Evolutionary conservation across 2,113 vertebrate species (phyloP), one percentile per base, ranked within the genome.

Genomic region (Trinectes maculatus): DNA sequence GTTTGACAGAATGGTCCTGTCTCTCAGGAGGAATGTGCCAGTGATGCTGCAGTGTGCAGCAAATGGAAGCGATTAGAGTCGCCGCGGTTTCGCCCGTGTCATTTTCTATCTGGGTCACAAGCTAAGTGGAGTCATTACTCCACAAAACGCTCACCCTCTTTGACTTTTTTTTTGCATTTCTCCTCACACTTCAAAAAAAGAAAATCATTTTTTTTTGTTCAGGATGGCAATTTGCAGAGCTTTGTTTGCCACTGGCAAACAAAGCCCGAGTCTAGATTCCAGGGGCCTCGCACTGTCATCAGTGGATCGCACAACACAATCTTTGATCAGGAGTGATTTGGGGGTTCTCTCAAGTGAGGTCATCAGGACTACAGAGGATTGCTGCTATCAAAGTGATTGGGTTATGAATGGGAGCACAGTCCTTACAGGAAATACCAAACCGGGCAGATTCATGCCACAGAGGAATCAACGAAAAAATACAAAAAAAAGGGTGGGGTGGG

Each of bases 391-490:
- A 91, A 92, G 89, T 80, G 69, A 89, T 80, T 59, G 69, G 21
- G 29, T 37, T 58, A 92, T 92, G 87, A 93, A 93, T 90, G 76
- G 85, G 18, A 59, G 59, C 58, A 61, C 78, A 90, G 87, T 92
- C 76, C 87, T 79, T 34, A 61, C 83, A 90, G 89, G 89, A 93
- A 91, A 91, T 93, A 60, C 85, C 90, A 86, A 65, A 57, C 24
- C 9, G 8, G 8, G 10, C 21, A 54, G 67, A 44, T 51, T 68
- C 46, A n/a, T 63, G 59, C 60, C 42, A 78, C 49, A 68, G 53
- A 72, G 29, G 54, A 12, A 60, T 53, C 42, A 51, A 49, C n/a
- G 18, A 22, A 21, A 46, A 59, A 31, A 55, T 31, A 22, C 66
- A 19, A 25, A 68, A n/a, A n/a, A n/a, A n/a, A n/a, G n/a, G n/a